phyloP scores from a whole-genome alignment of 2,113 vertebrate genomes.

The Sciurus niger region DNA sequence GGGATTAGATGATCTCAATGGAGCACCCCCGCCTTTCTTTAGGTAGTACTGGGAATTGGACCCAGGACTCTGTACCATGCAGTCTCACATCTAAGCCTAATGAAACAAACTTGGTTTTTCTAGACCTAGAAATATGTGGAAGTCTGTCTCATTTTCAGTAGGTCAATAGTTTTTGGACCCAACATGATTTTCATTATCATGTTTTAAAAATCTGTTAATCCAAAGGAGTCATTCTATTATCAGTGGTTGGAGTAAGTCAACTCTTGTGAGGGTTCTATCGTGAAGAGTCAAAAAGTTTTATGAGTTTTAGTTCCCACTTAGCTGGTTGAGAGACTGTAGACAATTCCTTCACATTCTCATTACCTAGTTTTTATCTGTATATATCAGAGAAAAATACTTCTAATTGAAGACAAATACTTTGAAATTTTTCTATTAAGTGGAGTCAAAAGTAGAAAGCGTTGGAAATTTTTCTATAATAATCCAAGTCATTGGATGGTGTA shows the following conservation, averaged over 20 bases:
- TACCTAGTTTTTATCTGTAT: neutral
- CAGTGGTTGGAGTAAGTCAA: neutral
- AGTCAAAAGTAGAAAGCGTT: neutral
- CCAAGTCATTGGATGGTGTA: neutral
- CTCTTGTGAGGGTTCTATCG: neutral
- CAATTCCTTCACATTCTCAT: no score
- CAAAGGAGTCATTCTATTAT: neutral
- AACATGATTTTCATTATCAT: neutral
- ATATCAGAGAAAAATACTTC: neutral
- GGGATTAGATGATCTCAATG: neutral
- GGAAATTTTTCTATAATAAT: neutral
- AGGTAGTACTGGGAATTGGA: neutral
- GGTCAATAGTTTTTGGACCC: neutral
- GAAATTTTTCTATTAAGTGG: neutral
- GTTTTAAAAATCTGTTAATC: neutral
- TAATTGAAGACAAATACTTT: neutral
- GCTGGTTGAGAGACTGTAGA: neutral
- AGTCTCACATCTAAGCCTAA: neutral
- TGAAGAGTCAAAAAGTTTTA: neutral
- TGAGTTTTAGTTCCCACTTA: neutral
- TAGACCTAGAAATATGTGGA: neutral
- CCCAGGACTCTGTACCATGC: fast-evolving
- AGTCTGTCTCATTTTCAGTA: neutral
- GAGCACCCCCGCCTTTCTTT: neutral
- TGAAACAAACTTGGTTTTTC: neutral